Percentiles rank a stretch among this genome's conserved stretches.
Evolutionary conservation across 2,797 vertebrate genomes (phyloP).

Genomic region (Neosilurus mollespiculum): DNA sequence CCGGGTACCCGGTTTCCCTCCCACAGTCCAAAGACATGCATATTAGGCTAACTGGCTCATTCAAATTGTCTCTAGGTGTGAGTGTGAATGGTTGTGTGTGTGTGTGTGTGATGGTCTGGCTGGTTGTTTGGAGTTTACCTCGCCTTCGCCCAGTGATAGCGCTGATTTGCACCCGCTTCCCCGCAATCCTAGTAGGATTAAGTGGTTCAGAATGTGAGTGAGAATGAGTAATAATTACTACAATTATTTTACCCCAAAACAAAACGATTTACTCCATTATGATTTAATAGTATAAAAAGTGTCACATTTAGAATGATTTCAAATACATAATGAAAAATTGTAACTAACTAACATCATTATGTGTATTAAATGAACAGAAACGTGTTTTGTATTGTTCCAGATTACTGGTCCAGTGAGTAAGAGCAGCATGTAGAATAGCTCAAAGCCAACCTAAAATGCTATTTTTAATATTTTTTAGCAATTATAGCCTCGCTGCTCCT

Average conservation of each 20-base stretch:
- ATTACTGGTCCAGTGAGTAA: conserved; percentile 10
- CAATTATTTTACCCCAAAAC: background rate
- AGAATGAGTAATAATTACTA: background rate
- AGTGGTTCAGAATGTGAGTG: no score
- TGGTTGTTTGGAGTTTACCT: no score
- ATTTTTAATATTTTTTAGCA: conserved; percentile 21
- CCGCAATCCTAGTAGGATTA: no score
- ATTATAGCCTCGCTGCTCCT: conserved; percentile 13
- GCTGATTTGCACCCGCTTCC: no score
- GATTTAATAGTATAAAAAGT: background rate
- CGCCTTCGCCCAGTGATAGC: no score
- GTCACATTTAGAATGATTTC: background rate
- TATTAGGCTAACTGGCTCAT: no score
- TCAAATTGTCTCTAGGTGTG: no score
- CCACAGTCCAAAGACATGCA: no score
- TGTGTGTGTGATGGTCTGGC: no score
- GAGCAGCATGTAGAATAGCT: conserved; percentile 28
- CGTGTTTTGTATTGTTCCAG: conserved; percentile 18
- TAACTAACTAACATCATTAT: conserved; percentile 3
- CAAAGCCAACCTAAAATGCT: conserved; percentile 4
- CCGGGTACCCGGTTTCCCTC: no score
- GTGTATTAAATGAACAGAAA: conserved; percentile 12
- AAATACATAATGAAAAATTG: background rate
- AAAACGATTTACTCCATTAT: background rate
- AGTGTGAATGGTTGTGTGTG: no score